phyloP scores from a whole-genome alignment of 2,113 vertebrate species.

The Pangasianodon hypophthalmus region DNA sequence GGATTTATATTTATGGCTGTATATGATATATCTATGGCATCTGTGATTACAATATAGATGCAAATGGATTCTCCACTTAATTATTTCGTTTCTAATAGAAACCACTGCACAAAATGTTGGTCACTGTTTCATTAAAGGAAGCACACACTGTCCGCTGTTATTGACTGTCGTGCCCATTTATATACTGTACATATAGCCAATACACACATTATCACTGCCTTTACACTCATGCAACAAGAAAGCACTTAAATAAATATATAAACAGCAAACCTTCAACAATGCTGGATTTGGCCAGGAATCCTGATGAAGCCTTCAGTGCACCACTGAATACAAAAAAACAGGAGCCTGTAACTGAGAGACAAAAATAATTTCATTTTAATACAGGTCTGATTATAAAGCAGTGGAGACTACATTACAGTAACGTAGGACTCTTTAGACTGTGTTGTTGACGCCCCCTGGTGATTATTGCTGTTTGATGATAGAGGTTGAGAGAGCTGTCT shows the following conservation, averaged over 20 bases:
- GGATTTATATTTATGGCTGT: neutral
- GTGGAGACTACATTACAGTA: too few species aligned
- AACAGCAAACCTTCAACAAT: constrained; percentile 93
- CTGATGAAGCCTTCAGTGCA: constrained; percentile 92
- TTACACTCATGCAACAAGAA: neutral
- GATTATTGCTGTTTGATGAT: neutral
- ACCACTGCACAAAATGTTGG: neutral
- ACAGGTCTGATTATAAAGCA: neutral
- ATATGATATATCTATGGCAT: neutral
- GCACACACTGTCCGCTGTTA: neutral
- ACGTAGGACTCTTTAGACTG: neutral
- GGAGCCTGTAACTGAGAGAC: constrained; percentile 92
- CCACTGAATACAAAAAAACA: constrained; percentile 99
- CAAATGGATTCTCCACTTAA: neutral
- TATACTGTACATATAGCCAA: neutral
- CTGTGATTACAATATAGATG: neutral
- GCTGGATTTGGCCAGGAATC: constrained; percentile 96
- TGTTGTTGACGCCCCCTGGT: constrained; percentile 32
- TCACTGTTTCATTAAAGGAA: neutral
- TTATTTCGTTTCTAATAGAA: neutral
- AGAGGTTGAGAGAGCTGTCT: neutral
- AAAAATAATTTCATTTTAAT: constrained; percentile 35
- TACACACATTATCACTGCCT: neutral
- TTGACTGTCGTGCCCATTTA: neutral
- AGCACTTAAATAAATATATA: constrained; percentile 49